phyloP scores from a whole-genome alignment of 2,113 vertebrate species.

The Craseonycteris thonglongyai region DNA sequence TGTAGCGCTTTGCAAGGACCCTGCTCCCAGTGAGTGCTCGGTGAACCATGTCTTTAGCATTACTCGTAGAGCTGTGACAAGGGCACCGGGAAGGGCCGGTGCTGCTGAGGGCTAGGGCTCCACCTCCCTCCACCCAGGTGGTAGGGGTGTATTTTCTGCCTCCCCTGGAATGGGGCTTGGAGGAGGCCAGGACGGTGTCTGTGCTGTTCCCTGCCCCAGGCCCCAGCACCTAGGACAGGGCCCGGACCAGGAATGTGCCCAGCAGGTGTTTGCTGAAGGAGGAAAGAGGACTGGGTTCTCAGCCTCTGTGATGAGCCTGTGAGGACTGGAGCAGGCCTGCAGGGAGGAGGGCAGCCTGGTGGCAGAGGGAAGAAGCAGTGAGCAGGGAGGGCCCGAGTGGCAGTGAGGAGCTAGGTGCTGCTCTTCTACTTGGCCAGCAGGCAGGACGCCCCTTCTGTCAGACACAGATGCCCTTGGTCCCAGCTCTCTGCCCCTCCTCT shows the following conservation, averaged over 20 bases:
- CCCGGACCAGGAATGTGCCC: not conserved
- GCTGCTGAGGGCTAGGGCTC: not conserved
- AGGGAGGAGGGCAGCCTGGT: not conserved
- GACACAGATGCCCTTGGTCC: not conserved
- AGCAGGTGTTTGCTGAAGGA: not conserved
- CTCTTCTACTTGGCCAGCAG: not conserved
- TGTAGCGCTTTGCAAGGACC: not conserved
- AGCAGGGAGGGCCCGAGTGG: not conserved
- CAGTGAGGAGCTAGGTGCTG: not conserved
- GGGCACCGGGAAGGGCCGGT: rapidly evolving
- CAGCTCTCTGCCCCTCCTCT: not conserved
- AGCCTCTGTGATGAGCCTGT: not conserved
- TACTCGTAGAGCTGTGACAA: not conserved
- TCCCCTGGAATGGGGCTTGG: not conserved
- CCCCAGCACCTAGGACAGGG: not conserved
- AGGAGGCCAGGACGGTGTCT: not conserved
- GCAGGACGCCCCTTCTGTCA: not conserved
- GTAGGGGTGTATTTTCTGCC: not conserved
- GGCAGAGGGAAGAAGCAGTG: not conserved
- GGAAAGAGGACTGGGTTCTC: not conserved
- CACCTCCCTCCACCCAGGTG: not conserved
- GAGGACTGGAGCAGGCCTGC: not conserved
- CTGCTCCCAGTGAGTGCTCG: not conserved
- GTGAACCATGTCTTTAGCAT: not conserved
- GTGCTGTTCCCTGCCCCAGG: not conserved